Percentiles rank a stretch among this genome's conserved stretches.
Evolutionary conservation across 2,888 invertebrate genomes (phyloP).

Genomic region (Cantharis flavilabris): DNA sequence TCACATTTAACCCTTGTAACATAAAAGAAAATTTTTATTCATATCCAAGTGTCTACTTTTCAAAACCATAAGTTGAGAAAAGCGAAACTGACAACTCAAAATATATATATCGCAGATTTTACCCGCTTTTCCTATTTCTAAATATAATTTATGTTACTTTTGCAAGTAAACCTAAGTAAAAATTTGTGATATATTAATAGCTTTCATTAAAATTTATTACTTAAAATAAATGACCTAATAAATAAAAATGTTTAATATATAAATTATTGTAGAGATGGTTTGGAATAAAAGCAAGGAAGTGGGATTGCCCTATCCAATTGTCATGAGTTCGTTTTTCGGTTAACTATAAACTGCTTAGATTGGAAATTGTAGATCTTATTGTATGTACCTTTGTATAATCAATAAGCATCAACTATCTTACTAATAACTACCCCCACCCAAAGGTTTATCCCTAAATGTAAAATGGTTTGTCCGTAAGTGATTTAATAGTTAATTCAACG

Average conservation of each 20-base stretch:
- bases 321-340: not conserved
- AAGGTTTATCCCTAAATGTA: not conserved
- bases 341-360: not conserved
- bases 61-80: not conserved
- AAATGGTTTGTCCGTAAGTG: not conserved
- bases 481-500: not conserved
- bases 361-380: not conserved
- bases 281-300: not conserved
- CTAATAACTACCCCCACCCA: not conserved
- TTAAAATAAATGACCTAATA: not conserved
- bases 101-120: not conserved
- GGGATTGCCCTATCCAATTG: not conserved
- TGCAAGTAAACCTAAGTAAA: not conserved
- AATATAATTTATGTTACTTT: not conserved
- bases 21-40: constrained; percentile 5
- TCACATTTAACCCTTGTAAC: not conserved
- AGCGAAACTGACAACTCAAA: not conserved
- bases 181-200: not conserved
- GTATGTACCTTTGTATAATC: not conserved
- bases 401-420: not conserved
- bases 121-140: not conserved
- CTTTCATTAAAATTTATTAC: not conserved
- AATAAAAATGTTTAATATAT: not conserved
- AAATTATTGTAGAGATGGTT: not conserved
- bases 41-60: constrained; percentile 1